These are phyloP conservation scores for Andrena cerasifolii DNA, from an alignment of 1,140 invertebrate species.

Conservation along the genomic window DNA sequence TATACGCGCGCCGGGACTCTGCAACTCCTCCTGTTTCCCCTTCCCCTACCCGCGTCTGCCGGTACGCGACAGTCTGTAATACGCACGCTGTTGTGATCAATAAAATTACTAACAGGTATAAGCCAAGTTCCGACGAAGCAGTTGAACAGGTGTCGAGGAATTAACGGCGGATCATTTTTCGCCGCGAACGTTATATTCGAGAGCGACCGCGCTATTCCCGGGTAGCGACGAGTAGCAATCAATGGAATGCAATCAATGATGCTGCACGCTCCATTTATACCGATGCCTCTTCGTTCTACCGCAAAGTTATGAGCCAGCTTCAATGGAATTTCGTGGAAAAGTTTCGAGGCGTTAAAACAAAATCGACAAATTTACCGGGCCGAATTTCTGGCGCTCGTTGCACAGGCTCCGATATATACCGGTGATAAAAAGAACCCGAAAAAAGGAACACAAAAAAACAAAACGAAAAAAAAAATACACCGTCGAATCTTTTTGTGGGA, in stretches of 20 bases:
- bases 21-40: too few species aligned
- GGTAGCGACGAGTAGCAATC: conserved; percentile 50
- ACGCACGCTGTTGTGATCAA: too few species aligned
- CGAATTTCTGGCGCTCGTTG: conserved; percentile 42
- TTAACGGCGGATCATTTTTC: background rate
- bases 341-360: conserved; percentile 44
- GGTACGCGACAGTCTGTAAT: too few species aligned
- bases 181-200: conserved; percentile 12
- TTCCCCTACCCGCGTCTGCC: too few species aligned
- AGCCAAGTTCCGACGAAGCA: too few species aligned
- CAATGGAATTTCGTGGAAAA: conserved; percentile 25
- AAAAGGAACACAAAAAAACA: background rate
- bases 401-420: too few species aligned
- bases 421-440: too few species aligned
- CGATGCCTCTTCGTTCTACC: conserved; percentile 40
- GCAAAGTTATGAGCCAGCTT: conserved; percentile 53
- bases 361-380: conserved; percentile 32
- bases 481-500: conserved; percentile 7
- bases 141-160: too few species aligned
- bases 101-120: too few species aligned
- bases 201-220: background rate
- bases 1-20: too few species aligned
- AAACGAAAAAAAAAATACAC: background rate
- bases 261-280: conserved; percentile 46
- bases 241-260: conserved; percentile 39